Conservation (phyloP, 2,797 vertebrate species). For the Pipistrellus pipistrellus region DNA sequence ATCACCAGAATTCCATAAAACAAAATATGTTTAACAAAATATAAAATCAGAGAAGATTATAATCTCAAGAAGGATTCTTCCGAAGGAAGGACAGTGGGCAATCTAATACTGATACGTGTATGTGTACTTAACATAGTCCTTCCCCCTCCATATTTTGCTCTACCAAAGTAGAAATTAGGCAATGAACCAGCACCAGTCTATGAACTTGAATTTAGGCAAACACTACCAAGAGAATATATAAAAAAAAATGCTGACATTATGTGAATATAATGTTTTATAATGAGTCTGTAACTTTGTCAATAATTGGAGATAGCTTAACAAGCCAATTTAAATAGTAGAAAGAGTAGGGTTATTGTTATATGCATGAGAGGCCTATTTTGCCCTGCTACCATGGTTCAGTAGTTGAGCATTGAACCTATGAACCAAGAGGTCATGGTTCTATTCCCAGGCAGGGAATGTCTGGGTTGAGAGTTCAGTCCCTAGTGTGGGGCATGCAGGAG, state of each 20-base stretch:
- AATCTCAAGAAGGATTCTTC: slow-evolving; percentile 2
- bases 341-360: background rate
- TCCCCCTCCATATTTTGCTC: background rate
- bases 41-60: slow-evolving; percentile 29
- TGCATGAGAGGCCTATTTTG: background rate
- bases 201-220: background rate
- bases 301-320: background rate
- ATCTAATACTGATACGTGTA: background rate
- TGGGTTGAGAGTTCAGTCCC: no score
- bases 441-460: no score
- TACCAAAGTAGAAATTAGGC: background rate
- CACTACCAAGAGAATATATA: background rate
- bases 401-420: no score
- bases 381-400: no score
- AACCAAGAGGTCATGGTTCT: no score
- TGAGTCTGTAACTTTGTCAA: background rate
- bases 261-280: background rate
- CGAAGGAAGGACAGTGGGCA: background rate
- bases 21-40: background rate
- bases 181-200: background rate
- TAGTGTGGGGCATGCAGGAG: no score
- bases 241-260: background rate
- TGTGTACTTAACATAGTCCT: background rate
- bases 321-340: background rate
- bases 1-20: slow-evolving; percentile 38